Evolutionary conservation across 2,797 vertebrate genomes (phyloP).

Genomic region (Xiphorhynchus erythropygius): DNA sequence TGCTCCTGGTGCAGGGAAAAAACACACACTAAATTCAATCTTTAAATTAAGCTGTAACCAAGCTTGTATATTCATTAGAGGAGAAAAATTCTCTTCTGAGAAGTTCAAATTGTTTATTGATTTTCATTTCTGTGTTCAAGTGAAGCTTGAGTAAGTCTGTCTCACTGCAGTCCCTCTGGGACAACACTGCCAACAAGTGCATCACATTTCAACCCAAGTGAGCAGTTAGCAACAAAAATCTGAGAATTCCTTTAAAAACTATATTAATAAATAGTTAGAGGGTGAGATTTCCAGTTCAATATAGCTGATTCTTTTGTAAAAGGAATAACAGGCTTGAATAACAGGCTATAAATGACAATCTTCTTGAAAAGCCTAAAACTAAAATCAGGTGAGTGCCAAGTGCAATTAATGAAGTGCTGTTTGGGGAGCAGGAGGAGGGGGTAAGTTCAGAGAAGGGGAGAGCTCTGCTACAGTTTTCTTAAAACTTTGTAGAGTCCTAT

Average conservation of each 20-base stretch:
- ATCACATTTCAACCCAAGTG: conserved; percentile 77
- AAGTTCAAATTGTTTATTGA: conserved; percentile 99
- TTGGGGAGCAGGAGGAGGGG: not conserved
- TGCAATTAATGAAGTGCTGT: not conserved
- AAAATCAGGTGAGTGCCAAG: conserved; percentile 23
- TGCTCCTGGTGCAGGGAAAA: conserved; percentile 76
- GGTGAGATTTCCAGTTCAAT: conserved; percentile 72
- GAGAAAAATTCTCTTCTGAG: conserved; percentile 93
- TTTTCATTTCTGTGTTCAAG: conserved; percentile 98
- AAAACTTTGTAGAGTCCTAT: not conserved
- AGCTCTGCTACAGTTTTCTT: not conserved
- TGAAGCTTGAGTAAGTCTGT: conserved; percentile 93
- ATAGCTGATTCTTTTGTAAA: conserved; percentile 63
- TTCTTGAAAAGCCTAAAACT: conserved; percentile 25
- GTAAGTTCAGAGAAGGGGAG: not conserved
- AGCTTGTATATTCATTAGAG: conserved; percentile 98
- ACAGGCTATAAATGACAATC: conserved; percentile 28
- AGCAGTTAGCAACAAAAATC: conserved; percentile 71
- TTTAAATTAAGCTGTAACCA: conserved; percentile 87
- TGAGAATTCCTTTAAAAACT: conserved; percentile 79
- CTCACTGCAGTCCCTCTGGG: conserved; percentile 84
- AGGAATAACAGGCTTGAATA: conserved; percentile 40
- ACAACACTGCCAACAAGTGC: conserved; percentile 78
- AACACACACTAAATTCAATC: conserved; percentile 83
- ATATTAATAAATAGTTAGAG: conserved; percentile 77